Conservation (phyloP, 1,140 invertebrate genomes). For the Apis florea region DNA sequence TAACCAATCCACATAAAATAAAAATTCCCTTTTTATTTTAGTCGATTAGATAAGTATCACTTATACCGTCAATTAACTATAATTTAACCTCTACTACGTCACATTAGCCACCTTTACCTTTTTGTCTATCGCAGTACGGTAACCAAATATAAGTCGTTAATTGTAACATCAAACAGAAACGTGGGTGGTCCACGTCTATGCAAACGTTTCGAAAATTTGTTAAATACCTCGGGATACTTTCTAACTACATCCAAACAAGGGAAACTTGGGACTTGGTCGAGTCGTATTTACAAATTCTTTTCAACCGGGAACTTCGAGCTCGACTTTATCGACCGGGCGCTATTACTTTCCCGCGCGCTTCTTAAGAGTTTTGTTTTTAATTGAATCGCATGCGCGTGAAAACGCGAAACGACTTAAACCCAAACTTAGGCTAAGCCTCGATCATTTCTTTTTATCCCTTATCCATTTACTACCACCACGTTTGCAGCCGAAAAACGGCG, state of each 20-base stretch:
- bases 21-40: no score
- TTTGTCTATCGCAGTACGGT: no score
- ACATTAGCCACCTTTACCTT: no score
- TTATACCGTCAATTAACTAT: no score
- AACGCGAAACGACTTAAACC: constrained; percentile 23
- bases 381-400: constrained; percentile 14
- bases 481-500: background rate
- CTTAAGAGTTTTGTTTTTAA: constrained; percentile 29
- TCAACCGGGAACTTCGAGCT: constrained; percentile 1
- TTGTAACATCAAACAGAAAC: no score
- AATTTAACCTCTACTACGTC: no score
- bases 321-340: constrained; percentile 6
- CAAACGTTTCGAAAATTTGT: background rate
- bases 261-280: background rate
- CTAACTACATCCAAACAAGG: background rate
- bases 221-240: background rate
- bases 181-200: no score
- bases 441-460: constrained; percentile 12
- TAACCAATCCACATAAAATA: no score
- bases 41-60: no score
- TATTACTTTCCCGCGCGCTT: background rate
- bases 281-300: constrained; percentile 8
- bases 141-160: no score
- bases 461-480: background rate
- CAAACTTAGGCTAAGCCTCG: constrained; percentile 32